Percentiles rank a stretch among this genome's conserved stretches.
These are phyloP conservation scores for Eueremaeus valkanovi DNA, from an alignment of 2,888 invertebrate genomes.

Conservation along the genomic window DNA sequence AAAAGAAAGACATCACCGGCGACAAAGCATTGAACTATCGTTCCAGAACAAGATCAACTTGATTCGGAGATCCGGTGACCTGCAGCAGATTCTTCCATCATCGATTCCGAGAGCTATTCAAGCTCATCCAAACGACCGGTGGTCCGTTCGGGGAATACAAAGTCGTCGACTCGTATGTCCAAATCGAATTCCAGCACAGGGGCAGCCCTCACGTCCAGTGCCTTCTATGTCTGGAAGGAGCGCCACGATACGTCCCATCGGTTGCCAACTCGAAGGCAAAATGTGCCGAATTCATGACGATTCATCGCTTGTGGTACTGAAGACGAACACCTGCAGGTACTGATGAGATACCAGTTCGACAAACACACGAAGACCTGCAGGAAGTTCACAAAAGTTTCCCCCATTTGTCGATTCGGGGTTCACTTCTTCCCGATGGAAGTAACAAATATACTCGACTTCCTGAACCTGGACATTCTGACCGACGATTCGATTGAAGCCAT, in stretches of 20 bases:
- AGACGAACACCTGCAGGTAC: neutral
- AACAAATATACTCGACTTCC: conserved; percentile 26
- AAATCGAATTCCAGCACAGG: conserved; percentile 42
- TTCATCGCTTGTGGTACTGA: neutral
- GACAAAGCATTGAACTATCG: neutral
- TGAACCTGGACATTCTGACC: neutral
- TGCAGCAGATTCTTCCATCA: conserved; percentile 29
- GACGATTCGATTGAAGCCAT: neutral
- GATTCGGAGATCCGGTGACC: conserved; percentile 43
- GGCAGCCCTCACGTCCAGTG: conserved; percentile 44
- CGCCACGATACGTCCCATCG: conserved; percentile 19
- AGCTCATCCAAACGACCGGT: neutral
- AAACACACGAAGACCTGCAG: conserved; percentile 11
- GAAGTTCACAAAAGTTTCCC: neutral
- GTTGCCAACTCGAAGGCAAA: too few relatives aligned
- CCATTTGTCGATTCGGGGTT: conserved; percentile 38
- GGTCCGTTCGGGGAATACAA: conserved; percentile 25
- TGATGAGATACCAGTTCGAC: conserved; percentile 25
- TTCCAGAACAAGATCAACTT: conserved; percentile 1
- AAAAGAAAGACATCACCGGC: conserved; percentile 22
- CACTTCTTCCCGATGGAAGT: conserved; percentile 38
- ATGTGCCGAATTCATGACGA: neutral
- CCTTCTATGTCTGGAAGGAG: conserved; percentile 41
- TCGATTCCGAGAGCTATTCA: neutral
- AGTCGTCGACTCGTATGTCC: neutral